Conservation (phyloP, 2,113 vertebrate species). For the Condylura cristata region DNA sequence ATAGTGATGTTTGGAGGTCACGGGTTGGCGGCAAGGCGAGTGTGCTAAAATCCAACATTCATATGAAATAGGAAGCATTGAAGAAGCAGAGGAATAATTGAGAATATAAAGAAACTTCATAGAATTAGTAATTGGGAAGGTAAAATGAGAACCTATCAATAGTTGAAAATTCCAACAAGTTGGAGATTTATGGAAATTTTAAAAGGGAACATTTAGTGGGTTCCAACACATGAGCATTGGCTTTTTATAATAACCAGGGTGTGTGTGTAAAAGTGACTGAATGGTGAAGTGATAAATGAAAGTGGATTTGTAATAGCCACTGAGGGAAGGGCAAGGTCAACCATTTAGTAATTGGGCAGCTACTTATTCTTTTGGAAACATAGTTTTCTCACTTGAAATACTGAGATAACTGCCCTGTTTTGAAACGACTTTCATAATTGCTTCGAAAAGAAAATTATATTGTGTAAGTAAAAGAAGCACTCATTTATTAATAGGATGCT, state of each 20-base stretch:
- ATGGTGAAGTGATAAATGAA: not conserved
- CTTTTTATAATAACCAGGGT: not conserved
- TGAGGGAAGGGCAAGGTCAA: not conserved
- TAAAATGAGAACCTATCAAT: not conserved
- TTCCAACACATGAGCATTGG: not conserved
- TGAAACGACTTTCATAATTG: constrained; percentile 18
- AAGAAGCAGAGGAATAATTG: not conserved
- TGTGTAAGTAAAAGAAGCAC: not conserved
- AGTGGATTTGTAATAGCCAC: not conserved
- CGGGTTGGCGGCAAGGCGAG: not conserved
- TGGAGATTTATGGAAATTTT: not conserved
- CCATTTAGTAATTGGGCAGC: not conserved
- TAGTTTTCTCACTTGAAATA: not conserved
- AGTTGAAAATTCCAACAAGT: not conserved
- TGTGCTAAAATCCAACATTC: not conserved
- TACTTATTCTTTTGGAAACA: not conserved
- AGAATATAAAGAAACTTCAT: not conserved
- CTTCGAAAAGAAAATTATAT: not conserved
- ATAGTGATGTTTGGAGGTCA: not conserved
- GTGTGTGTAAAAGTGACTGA: not conserved
- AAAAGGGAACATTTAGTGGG: not conserved
- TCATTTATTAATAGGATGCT: not conserved
- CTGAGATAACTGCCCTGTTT: not conserved
- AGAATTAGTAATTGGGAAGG: not conserved
- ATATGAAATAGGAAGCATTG: not conserved